Evolutionary conservation across 2,888 invertebrate genomes (phyloP), one percentile per base, ranked within the genome.

Genomic region (Choristoneura rosaceana): DNA sequence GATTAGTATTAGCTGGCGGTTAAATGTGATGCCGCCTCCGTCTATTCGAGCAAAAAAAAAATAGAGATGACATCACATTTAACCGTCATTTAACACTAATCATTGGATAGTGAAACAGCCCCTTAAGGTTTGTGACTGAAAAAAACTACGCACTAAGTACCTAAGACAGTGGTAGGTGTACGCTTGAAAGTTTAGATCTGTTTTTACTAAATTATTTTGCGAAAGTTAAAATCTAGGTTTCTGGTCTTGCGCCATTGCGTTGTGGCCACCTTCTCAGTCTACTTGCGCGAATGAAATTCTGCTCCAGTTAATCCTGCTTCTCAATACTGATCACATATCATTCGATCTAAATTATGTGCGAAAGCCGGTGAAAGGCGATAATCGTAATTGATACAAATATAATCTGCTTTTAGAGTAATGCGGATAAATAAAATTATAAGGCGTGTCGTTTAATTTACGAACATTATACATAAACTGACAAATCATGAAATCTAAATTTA

Each of bases 261-360:
- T 81, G 78, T 79, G 78, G 82, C 80, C 84, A 84, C 82, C 86
- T 91, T 90, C 88, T 89, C 91, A 92, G 88, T 91, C 92, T 93
- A 92, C 82, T 93, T 90, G 79, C 78, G 87, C 80, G 78, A 79
- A 86, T 87, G 83, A 82, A 87, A 91, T 89, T 92, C 85, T 92
- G 92, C 90, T 87, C 91, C 88, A 91, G 84, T 92, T 73, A 87
- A 90, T 89, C 87, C 83, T 75, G 82, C 82, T 81, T 79, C 84
- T 85, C 83, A 80, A 84, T 85, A 82, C 84, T 80, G 90, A 91
- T 93, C 92, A 89, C 87, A 90, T 92, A 90, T 92, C 90, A 88
- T 86, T 84, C 82, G 90, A 86, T 87, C 87, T 82, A 84, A 90
- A 90, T 91, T 85, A 84, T 83, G 76, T 81, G 84, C 80, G 84